Conservation (phyloP, 2,113 vertebrate species). For the Edolisoma coerulescens region DNA sequence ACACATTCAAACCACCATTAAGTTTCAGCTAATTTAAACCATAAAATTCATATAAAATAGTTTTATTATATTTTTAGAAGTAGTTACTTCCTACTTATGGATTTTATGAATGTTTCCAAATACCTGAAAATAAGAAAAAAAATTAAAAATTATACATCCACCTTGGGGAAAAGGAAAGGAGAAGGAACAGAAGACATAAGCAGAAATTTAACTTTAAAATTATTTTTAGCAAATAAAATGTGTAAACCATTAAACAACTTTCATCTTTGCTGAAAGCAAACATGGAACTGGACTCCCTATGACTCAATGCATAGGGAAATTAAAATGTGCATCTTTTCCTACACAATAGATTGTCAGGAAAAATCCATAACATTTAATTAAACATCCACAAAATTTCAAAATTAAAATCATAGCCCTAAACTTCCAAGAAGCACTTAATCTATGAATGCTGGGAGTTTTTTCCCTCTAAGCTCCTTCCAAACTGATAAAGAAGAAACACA, state of each 20-base stretch:
- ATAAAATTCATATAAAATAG: background rate
- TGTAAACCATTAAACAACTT: background rate
- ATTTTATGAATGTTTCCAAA: background rate
- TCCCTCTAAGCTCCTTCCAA: background rate
- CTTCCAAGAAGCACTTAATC: background rate
- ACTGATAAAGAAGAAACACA: background rate
- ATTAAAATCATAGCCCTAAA: background rate
- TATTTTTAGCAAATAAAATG: background rate
- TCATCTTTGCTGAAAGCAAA: background rate
- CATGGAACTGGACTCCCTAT: background rate
- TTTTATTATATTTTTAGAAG: background rate
- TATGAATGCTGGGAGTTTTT: background rate
- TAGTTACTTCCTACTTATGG: background rate
- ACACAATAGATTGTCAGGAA: background rate
- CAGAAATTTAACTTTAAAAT: background rate
- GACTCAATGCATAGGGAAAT: background rate
- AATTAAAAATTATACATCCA: background rate
- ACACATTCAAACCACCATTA: background rate
- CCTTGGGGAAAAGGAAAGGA: background rate
- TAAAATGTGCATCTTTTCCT: background rate
- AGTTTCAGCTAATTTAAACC: background rate
- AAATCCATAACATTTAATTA: background rate
- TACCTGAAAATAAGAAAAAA: background rate
- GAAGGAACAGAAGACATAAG: background rate
- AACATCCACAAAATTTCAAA: background rate